Conservation (phyloP, 1,140 invertebrate species). For the Dermatophagoides farinae region DNA sequence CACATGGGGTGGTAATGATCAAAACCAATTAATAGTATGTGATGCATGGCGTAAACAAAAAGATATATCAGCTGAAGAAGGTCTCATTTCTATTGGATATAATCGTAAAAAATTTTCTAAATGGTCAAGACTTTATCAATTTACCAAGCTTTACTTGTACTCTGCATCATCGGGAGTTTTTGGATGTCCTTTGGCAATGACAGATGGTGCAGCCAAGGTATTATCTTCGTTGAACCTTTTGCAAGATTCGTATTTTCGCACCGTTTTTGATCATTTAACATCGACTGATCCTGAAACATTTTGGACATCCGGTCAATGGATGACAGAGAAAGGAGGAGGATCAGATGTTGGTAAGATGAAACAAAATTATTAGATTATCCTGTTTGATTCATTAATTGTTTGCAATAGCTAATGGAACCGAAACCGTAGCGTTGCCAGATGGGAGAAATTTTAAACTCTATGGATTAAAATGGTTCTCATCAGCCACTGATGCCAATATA, state of each 20-base stretch:
- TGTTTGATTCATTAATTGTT: background rate
- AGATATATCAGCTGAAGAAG: slow-evolving; percentile 35
- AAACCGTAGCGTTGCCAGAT: slow-evolving; percentile 31
- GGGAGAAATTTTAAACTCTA: slow-evolving; percentile 30
- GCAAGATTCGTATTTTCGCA: slow-evolving; percentile 18
- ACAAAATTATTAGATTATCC: background rate
- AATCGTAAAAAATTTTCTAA: slow-evolving; percentile 28
- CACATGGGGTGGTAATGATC: slow-evolving; percentile 34
- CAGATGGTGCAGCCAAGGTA: slow-evolving; percentile 37
- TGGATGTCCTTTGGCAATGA: slow-evolving; percentile 40
- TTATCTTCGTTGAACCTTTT: slow-evolving; percentile 25
- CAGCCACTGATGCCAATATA: slow-evolving; percentile 39
- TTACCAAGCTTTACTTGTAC: slow-evolving; percentile 35
- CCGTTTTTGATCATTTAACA: slow-evolving; percentile 27
- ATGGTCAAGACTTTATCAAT: slow-evolving; percentile 34
- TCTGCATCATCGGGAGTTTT: slow-evolving; percentile 34
- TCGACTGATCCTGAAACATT: slow-evolving; percentile 30
- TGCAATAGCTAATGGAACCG: slow-evolving; percentile 30
- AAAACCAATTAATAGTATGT: slow-evolving; percentile 32
- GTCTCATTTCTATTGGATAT: slow-evolving; percentile 35
- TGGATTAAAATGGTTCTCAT: slow-evolving; percentile 40
- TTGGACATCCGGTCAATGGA: slow-evolving; percentile 44
- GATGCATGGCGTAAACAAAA: slow-evolving; percentile 36
- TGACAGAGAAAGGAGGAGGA: slow-evolving; percentile 39
- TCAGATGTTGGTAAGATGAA: slow-evolving; percentile 31